These are phyloP conservation scores for Lysiphlebus fabarum DNA, from an alignment of 1,140 invertebrate genomes.

Conservation along the genomic window DNA sequence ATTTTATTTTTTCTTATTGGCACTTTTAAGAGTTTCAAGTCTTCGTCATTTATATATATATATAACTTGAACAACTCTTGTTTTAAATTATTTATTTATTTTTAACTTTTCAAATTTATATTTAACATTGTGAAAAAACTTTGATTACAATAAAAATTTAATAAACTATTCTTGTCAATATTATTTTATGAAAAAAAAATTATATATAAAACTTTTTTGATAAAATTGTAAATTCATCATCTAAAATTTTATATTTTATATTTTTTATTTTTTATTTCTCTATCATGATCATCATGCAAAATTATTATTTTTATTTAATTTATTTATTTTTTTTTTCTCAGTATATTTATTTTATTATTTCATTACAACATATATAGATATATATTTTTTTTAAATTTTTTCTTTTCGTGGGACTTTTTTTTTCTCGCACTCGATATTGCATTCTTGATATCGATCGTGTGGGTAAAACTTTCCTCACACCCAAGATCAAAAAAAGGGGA, in stretches of 20 bases:
- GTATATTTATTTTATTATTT: background rate
- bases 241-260: background rate
- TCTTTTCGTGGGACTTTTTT: constrained; percentile 1
- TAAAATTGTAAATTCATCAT: constrained; percentile 21
- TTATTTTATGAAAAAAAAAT: background rate
- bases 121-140: constrained; percentile 20
- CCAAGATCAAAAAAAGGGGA: too few species aligned
- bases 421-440: constrained; percentile 8
- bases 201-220: constrained; percentile 9
- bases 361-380: background rate
- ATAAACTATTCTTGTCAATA: constrained; percentile 7
- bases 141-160: constrained; percentile 24
- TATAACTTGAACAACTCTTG: constrained; percentile 15
- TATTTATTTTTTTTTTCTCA: background rate
- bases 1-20: background rate
- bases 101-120: constrained; percentile 1
- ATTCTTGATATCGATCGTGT: constrained; percentile 16
- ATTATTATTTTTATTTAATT: too few species aligned
- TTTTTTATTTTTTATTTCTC: background rate
- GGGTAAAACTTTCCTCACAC: constrained; percentile 13
- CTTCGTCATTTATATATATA: background rate
- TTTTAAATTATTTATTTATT: constrained; percentile 8
- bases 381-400: background rate
- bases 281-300: too few species aligned
- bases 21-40: background rate